phyloP scores from a whole-genome alignment of 2,888 invertebrate species.

The Scaptomyza parva region DNA sequence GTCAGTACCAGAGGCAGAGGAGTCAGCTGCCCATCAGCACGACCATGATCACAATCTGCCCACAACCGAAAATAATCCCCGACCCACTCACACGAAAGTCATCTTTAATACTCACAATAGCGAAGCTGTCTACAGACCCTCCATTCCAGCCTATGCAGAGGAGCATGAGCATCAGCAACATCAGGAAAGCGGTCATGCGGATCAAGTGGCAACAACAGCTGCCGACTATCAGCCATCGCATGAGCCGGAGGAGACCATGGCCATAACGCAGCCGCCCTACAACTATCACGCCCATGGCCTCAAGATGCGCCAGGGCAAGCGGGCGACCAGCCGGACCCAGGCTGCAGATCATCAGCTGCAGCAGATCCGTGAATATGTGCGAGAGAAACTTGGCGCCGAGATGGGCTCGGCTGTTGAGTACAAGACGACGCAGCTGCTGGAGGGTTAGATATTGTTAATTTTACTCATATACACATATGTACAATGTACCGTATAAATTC shows the following conservation, averaged over 20 bases:
- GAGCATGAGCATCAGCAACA: slow-evolving; percentile 53
- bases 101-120: slow-evolving; percentile 71
- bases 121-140: slow-evolving; percentile 72
- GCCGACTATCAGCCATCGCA: slow-evolving; percentile 36
- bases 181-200: slow-evolving; percentile 37
- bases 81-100: slow-evolving; percentile 83
- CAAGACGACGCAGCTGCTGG: slow-evolving; percentile 76
- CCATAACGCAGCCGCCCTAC: slow-evolving; percentile 80
- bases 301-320: slow-evolving; percentile 56
- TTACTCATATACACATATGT: slow-evolving; percentile 16
- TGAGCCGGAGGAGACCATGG: slow-evolving; percentile 40
- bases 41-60: slow-evolving; percentile 55
- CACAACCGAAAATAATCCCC: slow-evolving; percentile 83
- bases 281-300: slow-evolving; percentile 83
- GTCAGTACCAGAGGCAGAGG: slow-evolving; percentile 35
- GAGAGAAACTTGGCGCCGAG: slow-evolving; percentile 80
- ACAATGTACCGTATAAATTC: slow-evolving; percentile 20
- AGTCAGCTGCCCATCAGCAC: slow-evolving; percentile 31
- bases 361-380: slow-evolving; percentile 71
- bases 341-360: slow-evolving; percentile 62
- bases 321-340: slow-evolving; percentile 47
- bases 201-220: slow-evolving; percentile 19
- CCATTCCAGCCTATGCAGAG: slow-evolving; percentile 71
- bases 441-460: slow-evolving; percentile 61
- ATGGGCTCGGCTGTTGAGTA: slow-evolving; percentile 74